These are phyloP conservation scores for Scarus forsteni DNA, from an alignment of 2,797 vertebrate genomes.

Conservation along the genomic window DNA sequence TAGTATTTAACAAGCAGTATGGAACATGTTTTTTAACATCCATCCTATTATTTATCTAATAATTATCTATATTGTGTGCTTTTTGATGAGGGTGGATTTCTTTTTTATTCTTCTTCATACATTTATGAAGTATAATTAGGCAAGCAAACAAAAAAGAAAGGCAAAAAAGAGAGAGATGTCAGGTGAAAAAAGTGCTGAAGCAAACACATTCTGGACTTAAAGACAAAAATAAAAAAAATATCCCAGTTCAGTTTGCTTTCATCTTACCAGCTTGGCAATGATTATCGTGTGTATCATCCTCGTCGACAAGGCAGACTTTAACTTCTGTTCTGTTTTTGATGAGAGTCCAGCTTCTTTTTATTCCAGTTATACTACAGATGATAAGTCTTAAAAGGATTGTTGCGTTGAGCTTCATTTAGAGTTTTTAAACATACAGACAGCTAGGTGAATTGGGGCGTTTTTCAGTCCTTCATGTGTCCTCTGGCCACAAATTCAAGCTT, in stretches of 20 bases:
- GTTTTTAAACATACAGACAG: conserved; percentile 14
- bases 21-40: conserved; percentile 31
- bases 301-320: conserved; percentile 55
- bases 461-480: conserved; percentile 6
- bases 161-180: conserved; percentile 60
- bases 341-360: conserved; percentile 43
- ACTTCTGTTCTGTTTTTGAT: conserved; percentile 31
- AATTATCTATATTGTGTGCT: conserved; percentile 61
- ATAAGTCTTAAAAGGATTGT: conserved; percentile 76
- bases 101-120: conserved; percentile 22
- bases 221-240: conserved; percentile 4
- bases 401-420: conserved; percentile 55
- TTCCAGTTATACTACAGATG: conserved; percentile 28
- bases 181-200: conserved; percentile 67
- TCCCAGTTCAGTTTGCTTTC: conserved; percentile 25
- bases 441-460: conserved; percentile 9
- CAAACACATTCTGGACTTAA: conserved; percentile 65
- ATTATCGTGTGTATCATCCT: conserved; percentile 52
- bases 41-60: conserved; percentile 23
- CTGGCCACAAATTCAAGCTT: conserved; percentile 11
- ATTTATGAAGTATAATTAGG: conserved; percentile 43
- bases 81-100: conserved; percentile 48
- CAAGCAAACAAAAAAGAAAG: conserved; percentile 56
- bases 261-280: conserved; percentile 52
- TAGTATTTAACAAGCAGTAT: conserved; percentile 30